phyloP scores from a whole-genome alignment of 2,888 invertebrate species.

The Sinopyrophorus schimmeli region DNA sequence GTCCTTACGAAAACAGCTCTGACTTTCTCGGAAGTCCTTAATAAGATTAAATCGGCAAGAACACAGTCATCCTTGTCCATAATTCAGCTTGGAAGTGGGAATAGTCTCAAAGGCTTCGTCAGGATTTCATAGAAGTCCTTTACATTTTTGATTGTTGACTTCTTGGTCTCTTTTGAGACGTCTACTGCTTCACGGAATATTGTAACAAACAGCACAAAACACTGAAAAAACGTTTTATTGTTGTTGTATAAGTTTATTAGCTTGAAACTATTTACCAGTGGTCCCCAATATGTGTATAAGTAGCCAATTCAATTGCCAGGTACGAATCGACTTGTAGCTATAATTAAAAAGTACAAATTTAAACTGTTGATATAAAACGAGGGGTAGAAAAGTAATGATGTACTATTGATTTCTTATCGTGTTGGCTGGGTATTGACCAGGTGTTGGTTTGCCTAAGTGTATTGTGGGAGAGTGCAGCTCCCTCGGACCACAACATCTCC shows the following conservation, averaged over 20 bases:
- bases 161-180: conserved; percentile 92
- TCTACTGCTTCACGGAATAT: conserved; percentile 92
- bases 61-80: conserved; percentile 97
- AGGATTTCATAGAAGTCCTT: conserved; percentile 68
- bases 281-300: conserved; percentile 99
- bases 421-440: conserved; percentile 90
- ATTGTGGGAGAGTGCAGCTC: conserved; percentile 78
- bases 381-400: conserved; percentile 83
- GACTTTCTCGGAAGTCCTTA: conserved; percentile 89
- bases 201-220: conserved; percentile 95
- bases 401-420: conserved; percentile 98
- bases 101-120: conserved; percentile 68
- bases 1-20: conserved; percentile 97
- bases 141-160: conserved; percentile 93
- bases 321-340: conserved; percentile 98
- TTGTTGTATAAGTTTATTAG: not conserved
- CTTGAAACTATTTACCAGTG: conserved; percentile 65
- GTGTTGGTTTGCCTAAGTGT: conserved; percentile 72
- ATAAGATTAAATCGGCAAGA: conserved; percentile 93
- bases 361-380: conserved; percentile 97
- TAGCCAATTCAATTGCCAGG: conserved; percentile 96
- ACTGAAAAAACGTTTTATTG: conserved; percentile 59
- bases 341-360: conserved; percentile 96
- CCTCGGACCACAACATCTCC: conserved; percentile 71
- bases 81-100: conserved; percentile 84